Conservation (phyloP, 2,797 vertebrate genomes). For the Aeoliscus strigatus region DNA sequence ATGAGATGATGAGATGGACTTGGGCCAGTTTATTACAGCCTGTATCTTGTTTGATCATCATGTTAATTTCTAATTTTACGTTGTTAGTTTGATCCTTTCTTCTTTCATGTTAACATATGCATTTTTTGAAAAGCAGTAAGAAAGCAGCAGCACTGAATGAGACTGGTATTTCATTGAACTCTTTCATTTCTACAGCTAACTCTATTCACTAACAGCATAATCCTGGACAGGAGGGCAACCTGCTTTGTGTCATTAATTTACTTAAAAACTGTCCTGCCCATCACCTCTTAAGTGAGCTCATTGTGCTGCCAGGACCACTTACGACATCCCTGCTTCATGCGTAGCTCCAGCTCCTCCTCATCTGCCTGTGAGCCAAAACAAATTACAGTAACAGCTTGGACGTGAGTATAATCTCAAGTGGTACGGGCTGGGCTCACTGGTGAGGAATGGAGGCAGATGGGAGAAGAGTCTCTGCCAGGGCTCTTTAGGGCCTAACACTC, state of each 20-base stretch:
- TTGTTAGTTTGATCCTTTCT: no score
- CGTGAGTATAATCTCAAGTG: constrained; percentile 71
- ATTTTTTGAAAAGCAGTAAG: no score
- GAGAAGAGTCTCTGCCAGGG: constrained; percentile 61
- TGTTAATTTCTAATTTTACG: no score
- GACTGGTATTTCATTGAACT: constrained; percentile 22
- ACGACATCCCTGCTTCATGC: constrained; percentile 65
- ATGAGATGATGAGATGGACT: no score
- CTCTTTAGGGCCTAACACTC: constrained; percentile 64
- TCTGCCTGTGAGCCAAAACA: constrained; percentile 70
- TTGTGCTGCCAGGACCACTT: constrained; percentile 69
- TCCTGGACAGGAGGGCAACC: constrained; percentile 46
- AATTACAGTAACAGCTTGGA: constrained; percentile 78
- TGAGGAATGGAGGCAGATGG: constrained; percentile 66
- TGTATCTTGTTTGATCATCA: no score
- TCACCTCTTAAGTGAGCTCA: constrained; percentile 53
- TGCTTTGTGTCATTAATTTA: constrained; percentile 49
- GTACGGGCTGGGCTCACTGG: constrained; percentile 64
- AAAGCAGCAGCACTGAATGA: constrained; percentile 6
- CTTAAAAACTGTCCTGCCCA: constrained; percentile 52
- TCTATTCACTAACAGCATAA: constrained; percentile 28
- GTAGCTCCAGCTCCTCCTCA: constrained; percentile 62
- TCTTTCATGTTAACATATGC: no score
- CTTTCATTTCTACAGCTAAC: constrained; percentile 38
- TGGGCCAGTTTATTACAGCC: no score